phyloP scores from a whole-genome alignment of 2,888 invertebrate genomes.

The Saturnia pavonia region DNA sequence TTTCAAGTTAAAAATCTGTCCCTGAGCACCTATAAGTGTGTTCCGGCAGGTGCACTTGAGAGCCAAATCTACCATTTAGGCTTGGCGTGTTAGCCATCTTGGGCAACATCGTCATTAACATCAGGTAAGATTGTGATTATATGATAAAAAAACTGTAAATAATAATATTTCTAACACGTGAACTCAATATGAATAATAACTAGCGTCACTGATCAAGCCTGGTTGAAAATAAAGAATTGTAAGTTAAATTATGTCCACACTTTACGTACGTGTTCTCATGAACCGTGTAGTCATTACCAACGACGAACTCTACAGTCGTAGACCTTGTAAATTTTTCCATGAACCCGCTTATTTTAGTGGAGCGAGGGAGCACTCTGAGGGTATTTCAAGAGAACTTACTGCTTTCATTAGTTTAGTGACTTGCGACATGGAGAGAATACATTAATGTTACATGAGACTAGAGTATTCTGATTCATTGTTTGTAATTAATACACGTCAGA shows the following conservation, averaged over 20 bases:
- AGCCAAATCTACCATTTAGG: no score
- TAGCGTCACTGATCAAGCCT: not conserved
- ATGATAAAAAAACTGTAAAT: no score
- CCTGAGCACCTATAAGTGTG: no score
- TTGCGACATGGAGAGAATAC: slow-evolving; percentile 54
- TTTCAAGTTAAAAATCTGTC: no score
- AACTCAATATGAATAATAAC: not conserved
- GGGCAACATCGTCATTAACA: no score
- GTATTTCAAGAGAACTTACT: slow-evolving; percentile 49
- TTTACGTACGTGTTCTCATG: slow-evolving; percentile 31
- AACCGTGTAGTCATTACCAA: slow-evolving; percentile 42
- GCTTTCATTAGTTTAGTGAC: slow-evolving; percentile 71
- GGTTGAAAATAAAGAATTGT: not conserved
- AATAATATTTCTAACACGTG: no score
- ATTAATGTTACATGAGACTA: slow-evolving; percentile 38
- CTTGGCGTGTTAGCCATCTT: no score
- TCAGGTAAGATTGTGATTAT: no score
- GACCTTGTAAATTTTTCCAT: slow-evolving; percentile 37
- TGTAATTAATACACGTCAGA: slow-evolving; percentile 15
- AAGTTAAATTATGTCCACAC: not conserved
- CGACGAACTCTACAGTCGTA: slow-evolving; percentile 30
- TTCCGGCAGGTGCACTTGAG: no score
- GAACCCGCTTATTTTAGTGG: slow-evolving; percentile 46
- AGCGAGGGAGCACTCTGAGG: slow-evolving; percentile 44
- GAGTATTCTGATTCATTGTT: slow-evolving; percentile 15